Conservation (phyloP, 2,888 invertebrate genomes). For the Pantelozetes paolii region DNA sequence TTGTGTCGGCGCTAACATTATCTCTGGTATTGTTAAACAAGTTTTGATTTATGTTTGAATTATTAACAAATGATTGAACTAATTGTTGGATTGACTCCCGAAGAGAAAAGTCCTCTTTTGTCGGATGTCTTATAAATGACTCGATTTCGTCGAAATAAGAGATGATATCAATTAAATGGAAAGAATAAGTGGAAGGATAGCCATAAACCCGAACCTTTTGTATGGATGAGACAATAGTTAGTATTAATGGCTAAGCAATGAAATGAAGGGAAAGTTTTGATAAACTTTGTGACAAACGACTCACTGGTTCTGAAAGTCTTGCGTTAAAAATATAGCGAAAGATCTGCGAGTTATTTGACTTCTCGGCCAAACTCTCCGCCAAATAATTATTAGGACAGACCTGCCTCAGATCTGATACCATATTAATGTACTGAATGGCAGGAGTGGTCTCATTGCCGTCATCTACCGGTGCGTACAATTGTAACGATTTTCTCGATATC, state of each 20-base stretch:
- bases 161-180: slow-evolving; percentile 50
- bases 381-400: slow-evolving; percentile 50
- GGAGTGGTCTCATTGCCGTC: slow-evolving; percentile 46
- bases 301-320: slow-evolving; percentile 48
- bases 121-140: slow-evolving; percentile 46
- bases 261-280: no score
- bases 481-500: slow-evolving; percentile 45
- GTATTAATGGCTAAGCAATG: no score
- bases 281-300: slow-evolving; percentile 37
- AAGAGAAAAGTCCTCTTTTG: slow-evolving; percentile 47
- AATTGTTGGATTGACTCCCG: slow-evolving; percentile 48
- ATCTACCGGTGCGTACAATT: slow-evolving; percentile 41
- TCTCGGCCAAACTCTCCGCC: slow-evolving; percentile 45
- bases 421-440: slow-evolving; percentile 49
- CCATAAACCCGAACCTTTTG: slow-evolving; percentile 38
- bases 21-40: not conserved
- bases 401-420: slow-evolving; percentile 50
- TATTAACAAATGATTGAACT: slow-evolving; percentile 48
- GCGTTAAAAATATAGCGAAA: slow-evolving; percentile 50
- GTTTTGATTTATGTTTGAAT: slow-evolving; percentile 28
- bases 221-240: not conserved
- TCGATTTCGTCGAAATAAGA: slow-evolving; percentile 48
- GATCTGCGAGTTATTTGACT: slow-evolving; percentile 46
- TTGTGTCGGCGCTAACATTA: slow-evolving; percentile 4
- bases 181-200: slow-evolving; percentile 40